Percentiles rank a stretch among this genome's conserved stretches.
phyloP scores from a whole-genome alignment of 2,797 vertebrate species.

The Xyrichtys novacula region DNA sequence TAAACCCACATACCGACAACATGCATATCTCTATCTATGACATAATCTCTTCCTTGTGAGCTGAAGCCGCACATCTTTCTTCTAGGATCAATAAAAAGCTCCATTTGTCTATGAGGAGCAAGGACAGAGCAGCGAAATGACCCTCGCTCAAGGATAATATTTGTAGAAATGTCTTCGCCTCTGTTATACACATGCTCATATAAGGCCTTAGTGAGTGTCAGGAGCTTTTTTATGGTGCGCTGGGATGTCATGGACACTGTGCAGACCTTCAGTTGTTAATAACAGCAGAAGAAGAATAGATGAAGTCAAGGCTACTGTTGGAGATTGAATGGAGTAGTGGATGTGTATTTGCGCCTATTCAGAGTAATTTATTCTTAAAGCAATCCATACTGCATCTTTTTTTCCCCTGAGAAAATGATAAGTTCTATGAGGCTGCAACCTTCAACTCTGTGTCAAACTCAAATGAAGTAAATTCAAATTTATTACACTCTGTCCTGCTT shows the following conservation, averaged over 20 bases:
- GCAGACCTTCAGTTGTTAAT: neutral
- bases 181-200: slow-evolving; percentile 6
- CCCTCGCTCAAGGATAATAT: slow-evolving; percentile 30
- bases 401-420: neutral
- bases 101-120: neutral
- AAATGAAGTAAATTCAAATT: neutral
- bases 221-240: slow-evolving; percentile 41
- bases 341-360: slow-evolving; percentile 7
- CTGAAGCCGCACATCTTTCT: slow-evolving; percentile 13
- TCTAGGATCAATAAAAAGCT: slow-evolving; percentile 30
- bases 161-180: slow-evolving; percentile 19
- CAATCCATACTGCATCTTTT: neutral
- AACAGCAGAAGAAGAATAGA: slow-evolving; percentile 11
- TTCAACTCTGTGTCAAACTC: no score
- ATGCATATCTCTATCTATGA: slow-evolving; percentile 4
- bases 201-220: slow-evolving; percentile 9
- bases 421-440: neutral
- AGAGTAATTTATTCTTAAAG: slow-evolving; percentile 15
- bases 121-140: slow-evolving; percentile 29
- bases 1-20: neutral
- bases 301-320: slow-evolving; percentile 27
- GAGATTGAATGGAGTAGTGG: slow-evolving; percentile 1
- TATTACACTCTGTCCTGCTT: neutral
- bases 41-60: slow-evolving; percentile 11
- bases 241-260: slow-evolving; percentile 34